A percentile compares a stretch with the other conserved stretches of the same genome.
phyloP scores from a whole-genome alignment of 2,888 invertebrate genomes.

The Trisateles emortualis region DNA sequence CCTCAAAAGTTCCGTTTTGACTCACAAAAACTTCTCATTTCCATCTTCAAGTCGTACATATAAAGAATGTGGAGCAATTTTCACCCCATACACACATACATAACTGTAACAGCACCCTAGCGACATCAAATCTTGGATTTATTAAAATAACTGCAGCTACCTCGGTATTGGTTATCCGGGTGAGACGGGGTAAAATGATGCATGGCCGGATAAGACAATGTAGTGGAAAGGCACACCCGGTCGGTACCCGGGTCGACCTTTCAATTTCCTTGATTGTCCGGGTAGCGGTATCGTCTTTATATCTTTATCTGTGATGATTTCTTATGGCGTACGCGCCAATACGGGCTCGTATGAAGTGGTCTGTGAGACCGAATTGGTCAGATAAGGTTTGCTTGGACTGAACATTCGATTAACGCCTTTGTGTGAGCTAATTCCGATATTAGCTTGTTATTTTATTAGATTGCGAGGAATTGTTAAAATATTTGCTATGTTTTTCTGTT shows the following conservation, averaged over 20 bases:
- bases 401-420: conserved; percentile 21
- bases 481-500: no score
- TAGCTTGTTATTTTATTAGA: background rate
- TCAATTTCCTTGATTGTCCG: conserved; percentile 80
- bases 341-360: conserved; percentile 37
- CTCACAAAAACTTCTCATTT: conserved; percentile 47
- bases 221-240: conserved; percentile 68
- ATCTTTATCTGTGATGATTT: conserved; percentile 65
- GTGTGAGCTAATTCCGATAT: background rate
- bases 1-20: conserved; percentile 41
- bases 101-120: conserved; percentile 5
- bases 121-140: conserved; percentile 54
- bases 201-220: conserved; percentile 75
- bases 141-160: conserved; percentile 65
- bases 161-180: conserved; percentile 60
- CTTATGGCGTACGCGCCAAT: conserved; percentile 49
- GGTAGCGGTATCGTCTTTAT: conserved; percentile 56
- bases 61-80: conserved; percentile 39
- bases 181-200: conserved; percentile 69
- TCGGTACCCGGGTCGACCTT: conserved; percentile 69
- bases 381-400: conserved; percentile 16
- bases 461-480: no score
- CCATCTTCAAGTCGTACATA: conserved; percentile 35
- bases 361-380: conserved; percentile 36
- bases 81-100: conserved; percentile 21